A percentile compares a stretch with the other conserved stretches of the same genome.
Evolutionary conservation across 2,888 invertebrate species (phyloP).

Genomic region (Drosophila paramelanica): DNA sequence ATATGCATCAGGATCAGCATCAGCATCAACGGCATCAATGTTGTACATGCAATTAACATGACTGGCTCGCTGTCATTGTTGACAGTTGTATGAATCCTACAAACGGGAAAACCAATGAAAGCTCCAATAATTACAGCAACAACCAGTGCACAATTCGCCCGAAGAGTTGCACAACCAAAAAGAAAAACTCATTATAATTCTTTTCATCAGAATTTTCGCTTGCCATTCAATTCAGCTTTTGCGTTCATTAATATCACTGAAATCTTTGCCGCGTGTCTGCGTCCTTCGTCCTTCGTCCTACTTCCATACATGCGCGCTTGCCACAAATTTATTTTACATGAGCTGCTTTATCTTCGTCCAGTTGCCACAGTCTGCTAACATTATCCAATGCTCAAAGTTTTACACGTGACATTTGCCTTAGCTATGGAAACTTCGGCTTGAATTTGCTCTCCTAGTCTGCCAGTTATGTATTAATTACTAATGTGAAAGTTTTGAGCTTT

Average conservation of each 20-base stretch:
- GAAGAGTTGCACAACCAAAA: constrained; percentile 29
- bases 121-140: constrained; percentile 17
- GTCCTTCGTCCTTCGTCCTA: constrained; percentile 6
- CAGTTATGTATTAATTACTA: constrained; percentile 66
- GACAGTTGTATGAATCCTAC: constrained; percentile 11
- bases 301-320: constrained; percentile 3
- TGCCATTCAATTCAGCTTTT: constrained; percentile 51
- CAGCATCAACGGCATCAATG: constrained; percentile 27
- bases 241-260: constrained; percentile 48
- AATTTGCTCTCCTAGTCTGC: not conserved
- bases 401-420: constrained; percentile 40
- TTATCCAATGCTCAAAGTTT: constrained; percentile 58
- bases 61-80: constrained; percentile 27
- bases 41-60: constrained; percentile 73
- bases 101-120: constrained; percentile 20
- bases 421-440: not conserved
- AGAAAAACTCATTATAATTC: constrained; percentile 70
- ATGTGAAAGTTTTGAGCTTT: constrained; percentile 61
- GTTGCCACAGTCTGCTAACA: constrained; percentile 46
- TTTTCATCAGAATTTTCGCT: constrained; percentile 52
- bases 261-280: constrained; percentile 20
- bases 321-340: constrained; percentile 70
- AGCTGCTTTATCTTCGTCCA: constrained; percentile 38
- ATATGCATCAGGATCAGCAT: constrained; percentile 8
- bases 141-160: constrained; percentile 6